Conservation (phyloP, 2,797 vertebrate species). For the Phyllotis vaccarum region DNA sequence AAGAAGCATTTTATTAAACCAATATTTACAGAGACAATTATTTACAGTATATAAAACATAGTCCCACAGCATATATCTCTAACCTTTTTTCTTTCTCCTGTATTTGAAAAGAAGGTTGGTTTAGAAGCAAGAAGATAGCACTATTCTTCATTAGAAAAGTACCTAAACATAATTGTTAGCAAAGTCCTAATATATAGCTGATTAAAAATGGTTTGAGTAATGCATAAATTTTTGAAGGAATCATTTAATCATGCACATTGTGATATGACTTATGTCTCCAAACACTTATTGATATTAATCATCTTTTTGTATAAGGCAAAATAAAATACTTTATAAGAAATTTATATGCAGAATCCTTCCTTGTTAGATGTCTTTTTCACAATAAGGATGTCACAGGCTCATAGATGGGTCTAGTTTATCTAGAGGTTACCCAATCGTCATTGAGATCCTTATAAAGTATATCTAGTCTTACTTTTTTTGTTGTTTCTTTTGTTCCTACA, state of each 20-base stretch:
- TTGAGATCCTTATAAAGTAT: neutral
- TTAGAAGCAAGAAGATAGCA: neutral
- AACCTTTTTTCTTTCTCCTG: accelerated
- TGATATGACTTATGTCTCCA: neutral
- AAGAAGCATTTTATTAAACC: no score
- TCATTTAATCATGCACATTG: neutral
- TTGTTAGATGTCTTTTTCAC: neutral
- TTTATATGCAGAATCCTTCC: accelerated
- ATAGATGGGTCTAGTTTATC: accelerated
- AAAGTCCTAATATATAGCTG: neutral
- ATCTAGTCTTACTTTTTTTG: neutral
- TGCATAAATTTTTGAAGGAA: neutral
- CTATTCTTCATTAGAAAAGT: neutral
- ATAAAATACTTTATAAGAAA: neutral
- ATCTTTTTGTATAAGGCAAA: neutral
- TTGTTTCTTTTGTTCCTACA: neutral
- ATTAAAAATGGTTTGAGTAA: neutral
- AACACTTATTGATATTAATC: neutral
- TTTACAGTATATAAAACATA: no score
- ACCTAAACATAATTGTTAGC: neutral
- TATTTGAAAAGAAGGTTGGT: neutral
- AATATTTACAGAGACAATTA: no score
- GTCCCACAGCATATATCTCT: no score
- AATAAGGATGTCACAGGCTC: accelerated
- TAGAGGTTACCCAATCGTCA: neutral